A percentile compares a stretch with the other conserved stretches of the same genome.
Evolutionary conservation across 2,888 invertebrate species (phyloP).

Genomic region (Mythimna pallens): DNA sequence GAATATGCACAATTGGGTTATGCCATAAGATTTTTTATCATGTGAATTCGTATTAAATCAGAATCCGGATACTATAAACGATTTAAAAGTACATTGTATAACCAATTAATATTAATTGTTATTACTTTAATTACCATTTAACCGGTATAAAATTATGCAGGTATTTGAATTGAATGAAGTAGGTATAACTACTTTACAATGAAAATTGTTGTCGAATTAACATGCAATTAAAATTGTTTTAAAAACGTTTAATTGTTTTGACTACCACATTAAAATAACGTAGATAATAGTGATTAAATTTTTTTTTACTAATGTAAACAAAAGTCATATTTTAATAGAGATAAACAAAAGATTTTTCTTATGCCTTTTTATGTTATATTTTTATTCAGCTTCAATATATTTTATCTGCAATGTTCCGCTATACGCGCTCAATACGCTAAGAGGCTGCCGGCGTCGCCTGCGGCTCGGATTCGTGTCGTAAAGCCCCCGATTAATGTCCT

Average conservation of each 20-base stretch:
- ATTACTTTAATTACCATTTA: slow-evolving; percentile 33
- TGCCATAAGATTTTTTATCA: slow-evolving; percentile 16
- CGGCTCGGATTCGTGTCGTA: slow-evolving; percentile 84
- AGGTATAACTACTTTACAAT: slow-evolving; percentile 17
- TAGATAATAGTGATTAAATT: slow-evolving; percentile 1
- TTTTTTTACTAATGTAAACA: slow-evolving; percentile 9
- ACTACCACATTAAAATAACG: slow-evolving; percentile 13
- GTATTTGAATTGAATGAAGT: slow-evolving; percentile 42
- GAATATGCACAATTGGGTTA: slow-evolving; percentile 71
- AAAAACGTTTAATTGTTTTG: slow-evolving; percentile 19
- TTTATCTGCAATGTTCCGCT: slow-evolving; percentile 68
- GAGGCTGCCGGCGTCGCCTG: slow-evolving; percentile 75
- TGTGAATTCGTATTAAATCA: slow-evolving; percentile 1
- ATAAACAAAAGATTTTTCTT: not conserved
- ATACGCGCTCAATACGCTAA: slow-evolving; percentile 70
- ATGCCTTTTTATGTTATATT: slow-evolving; percentile 14
- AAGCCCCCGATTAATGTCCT: slow-evolving; percentile 87
- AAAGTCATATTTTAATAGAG: not conserved
- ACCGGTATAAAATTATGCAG: slow-evolving; percentile 36
- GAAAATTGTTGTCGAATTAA: slow-evolving; percentile 34
- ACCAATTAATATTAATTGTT: slow-evolving; percentile 32
- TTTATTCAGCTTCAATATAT: slow-evolving; percentile 45
- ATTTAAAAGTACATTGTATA: slow-evolving; percentile 21
- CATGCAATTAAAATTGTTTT: slow-evolving; percentile 23
- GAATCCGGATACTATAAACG: slow-evolving; percentile 6